Evolutionary conservation across 1,140 invertebrate genomes (phyloP).

Genomic region (Araneus ventricosus): DNA sequence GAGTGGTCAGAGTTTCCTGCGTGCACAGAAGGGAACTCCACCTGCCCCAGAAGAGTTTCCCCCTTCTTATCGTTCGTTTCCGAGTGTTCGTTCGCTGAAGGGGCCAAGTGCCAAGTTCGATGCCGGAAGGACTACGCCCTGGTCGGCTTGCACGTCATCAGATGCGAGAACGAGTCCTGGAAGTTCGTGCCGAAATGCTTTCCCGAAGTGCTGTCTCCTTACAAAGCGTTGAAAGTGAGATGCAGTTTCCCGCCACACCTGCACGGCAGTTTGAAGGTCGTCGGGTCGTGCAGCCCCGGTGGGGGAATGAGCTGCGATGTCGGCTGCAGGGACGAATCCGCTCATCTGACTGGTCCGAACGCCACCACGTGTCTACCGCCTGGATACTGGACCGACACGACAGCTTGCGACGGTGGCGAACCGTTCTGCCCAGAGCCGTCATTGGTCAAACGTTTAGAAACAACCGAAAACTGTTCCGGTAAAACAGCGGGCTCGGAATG

Average conservation of each 20-base stretch:
- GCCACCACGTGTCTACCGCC: constrained; percentile 33
- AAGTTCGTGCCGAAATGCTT: background rate
- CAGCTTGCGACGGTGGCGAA: background rate
- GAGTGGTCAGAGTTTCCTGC: background rate
- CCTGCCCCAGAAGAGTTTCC: background rate
- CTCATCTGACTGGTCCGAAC: background rate
- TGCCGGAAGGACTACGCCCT: background rate
- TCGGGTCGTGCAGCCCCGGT: background rate
- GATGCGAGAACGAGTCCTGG: background rate
- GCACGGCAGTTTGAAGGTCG: background rate
- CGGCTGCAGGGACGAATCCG: background rate
- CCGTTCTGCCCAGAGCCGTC: background rate
- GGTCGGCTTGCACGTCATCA: background rate
- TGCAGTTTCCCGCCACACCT: background rate
- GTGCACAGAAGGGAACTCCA: background rate
- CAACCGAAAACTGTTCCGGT: background rate
- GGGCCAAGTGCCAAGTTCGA: constrained; percentile 33
- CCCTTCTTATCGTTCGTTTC: background rate
- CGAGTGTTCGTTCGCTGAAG: background rate
- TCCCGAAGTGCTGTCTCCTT: background rate
- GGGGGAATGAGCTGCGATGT: constrained; percentile 11
- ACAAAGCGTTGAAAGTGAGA: background rate
- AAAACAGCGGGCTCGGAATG: background rate
- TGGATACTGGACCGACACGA: background rate
- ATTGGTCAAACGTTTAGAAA: background rate